Percentiles rank a stretch among this genome's conserved stretches.
These are phyloP conservation scores for Drosophila malerkotliana DNA, from an alignment of 1,140 invertebrate genomes.

Conservation along the genomic window DNA sequence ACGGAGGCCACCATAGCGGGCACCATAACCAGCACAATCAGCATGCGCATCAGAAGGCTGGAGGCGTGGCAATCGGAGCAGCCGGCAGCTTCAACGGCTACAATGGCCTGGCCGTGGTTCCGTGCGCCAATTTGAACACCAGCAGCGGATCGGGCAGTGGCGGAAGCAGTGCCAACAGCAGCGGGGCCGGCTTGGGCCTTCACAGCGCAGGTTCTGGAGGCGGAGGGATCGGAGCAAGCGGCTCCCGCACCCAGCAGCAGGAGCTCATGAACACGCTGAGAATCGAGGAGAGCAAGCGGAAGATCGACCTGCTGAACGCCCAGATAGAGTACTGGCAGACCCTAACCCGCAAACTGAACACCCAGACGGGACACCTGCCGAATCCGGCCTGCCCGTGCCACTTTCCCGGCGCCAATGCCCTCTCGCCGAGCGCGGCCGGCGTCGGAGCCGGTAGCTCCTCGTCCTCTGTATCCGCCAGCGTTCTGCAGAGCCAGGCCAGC, in stretches of 20 bases:
- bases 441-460: conserved; percentile 11
- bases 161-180: conserved; percentile 48
- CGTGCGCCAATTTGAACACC: conserved; percentile 21
- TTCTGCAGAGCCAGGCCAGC: conserved; percentile 66
- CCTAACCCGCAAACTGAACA: conserved; percentile 76
- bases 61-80: conserved; percentile 50
- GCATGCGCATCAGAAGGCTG: conserved; percentile 22
- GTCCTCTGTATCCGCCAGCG: conserved; percentile 27
- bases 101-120: conserved; percentile 51
- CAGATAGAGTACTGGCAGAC: conserved; percentile 82
- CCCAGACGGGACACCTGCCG: conserved; percentile 55
- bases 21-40: conserved; percentile 40
- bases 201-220: not conserved
- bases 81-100: conserved; percentile 66
- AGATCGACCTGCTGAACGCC: conserved; percentile 78
- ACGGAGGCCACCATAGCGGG: conserved; percentile 42
- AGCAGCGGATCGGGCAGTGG: conserved; percentile 24
- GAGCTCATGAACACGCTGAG: conserved; percentile 71
- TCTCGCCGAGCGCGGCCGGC: not conserved
- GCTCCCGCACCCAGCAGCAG: conserved; percentile 52
- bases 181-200: conserved; percentile 20
- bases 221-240: not conserved
- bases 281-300: conserved; percentile 73
- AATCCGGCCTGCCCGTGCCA: conserved; percentile 73
- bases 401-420: conserved; percentile 58